phyloP scores from a whole-genome alignment of 92 coral and sea anemone genomes.

The Montipora capitata region DNA sequence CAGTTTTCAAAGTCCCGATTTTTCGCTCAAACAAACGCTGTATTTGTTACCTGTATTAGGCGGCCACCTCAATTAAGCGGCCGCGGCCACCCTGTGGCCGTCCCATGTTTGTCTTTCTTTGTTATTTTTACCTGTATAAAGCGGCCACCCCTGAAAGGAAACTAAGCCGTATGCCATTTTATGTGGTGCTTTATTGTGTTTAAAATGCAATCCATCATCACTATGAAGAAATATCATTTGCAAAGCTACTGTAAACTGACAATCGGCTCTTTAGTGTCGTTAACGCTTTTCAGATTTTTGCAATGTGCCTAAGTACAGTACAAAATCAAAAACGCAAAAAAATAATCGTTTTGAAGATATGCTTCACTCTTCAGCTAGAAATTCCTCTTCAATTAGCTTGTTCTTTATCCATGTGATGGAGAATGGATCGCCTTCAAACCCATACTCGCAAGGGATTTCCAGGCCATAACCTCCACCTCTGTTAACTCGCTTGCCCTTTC shows the following conservation, averaged over 20 bases:
- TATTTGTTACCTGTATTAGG: too few species aligned
- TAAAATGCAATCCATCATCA: too few species aligned
- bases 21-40: too few species aligned
- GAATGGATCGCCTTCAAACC: slow-evolving; percentile 39
- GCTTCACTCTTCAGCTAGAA: slow-evolving; percentile 22
- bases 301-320: slow-evolving; percentile 17
- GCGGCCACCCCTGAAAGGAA: too few species aligned
- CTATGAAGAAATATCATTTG: too few species aligned
- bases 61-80: too few species aligned
- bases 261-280: background rate
- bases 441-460: slow-evolving; percentile 61
- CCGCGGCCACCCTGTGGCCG: too few species aligned
- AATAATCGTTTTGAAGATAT: background rate
- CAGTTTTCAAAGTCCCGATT: too few species aligned
- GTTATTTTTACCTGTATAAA: too few species aligned
- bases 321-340: slow-evolving; percentile 5
- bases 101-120: too few species aligned
- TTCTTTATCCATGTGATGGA: slow-evolving; percentile 48
- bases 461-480: slow-evolving; percentile 67
- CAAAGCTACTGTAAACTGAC: background rate
- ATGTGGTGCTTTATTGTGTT: too few species aligned
- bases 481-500: slow-evolving; percentile 53
- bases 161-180: too few species aligned
- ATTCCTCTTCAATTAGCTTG: slow-evolving; percentile 31
- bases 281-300: slow-evolving; percentile 9